phyloP scores from a whole-genome alignment of 2,888 invertebrate genomes.

The Dinocampus coccinellae region DNA sequence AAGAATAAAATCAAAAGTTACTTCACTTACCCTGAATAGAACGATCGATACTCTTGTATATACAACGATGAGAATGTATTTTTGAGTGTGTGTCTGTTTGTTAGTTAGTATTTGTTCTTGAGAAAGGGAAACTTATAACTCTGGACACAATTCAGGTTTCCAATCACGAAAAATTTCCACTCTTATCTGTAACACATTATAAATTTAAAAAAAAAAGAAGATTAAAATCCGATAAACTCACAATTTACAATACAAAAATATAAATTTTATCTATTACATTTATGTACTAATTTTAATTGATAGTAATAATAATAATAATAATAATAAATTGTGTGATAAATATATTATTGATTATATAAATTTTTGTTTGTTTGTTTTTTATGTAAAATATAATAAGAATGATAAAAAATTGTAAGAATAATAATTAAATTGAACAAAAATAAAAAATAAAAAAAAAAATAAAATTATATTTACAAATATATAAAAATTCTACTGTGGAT shows the following conservation, averaged over 20 bases:
- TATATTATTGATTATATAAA: too few species aligned
- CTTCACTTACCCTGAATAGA: not conserved
- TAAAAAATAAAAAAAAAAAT: too few species aligned
- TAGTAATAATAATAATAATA: too few species aligned
- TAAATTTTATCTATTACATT: too few species aligned
- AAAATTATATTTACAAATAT: not conserved
- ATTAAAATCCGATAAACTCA: not conserved
- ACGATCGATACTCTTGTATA: not conserved
- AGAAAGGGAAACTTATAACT: not conserved
- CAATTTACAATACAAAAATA: not conserved
- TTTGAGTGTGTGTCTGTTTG: not conserved
- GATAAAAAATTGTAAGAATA: too few species aligned
- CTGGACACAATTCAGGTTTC: not conserved
- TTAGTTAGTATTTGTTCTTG: not conserved
- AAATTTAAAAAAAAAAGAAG: too few species aligned
- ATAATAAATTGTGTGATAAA: too few species aligned
- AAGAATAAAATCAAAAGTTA: not conserved
- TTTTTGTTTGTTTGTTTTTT: too few species aligned
- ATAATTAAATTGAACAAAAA: too few species aligned
- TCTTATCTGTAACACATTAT: slow-evolving; percentile 28
- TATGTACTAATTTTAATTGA: too few species aligned
- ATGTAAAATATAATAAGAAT: too few species aligned
- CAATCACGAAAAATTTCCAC: not conserved
- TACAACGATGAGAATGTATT: too few species aligned
- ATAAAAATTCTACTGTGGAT: not conserved